Conservation (phyloP, 1,140 invertebrate species). For the Teleopsis dalmanni region DNA sequence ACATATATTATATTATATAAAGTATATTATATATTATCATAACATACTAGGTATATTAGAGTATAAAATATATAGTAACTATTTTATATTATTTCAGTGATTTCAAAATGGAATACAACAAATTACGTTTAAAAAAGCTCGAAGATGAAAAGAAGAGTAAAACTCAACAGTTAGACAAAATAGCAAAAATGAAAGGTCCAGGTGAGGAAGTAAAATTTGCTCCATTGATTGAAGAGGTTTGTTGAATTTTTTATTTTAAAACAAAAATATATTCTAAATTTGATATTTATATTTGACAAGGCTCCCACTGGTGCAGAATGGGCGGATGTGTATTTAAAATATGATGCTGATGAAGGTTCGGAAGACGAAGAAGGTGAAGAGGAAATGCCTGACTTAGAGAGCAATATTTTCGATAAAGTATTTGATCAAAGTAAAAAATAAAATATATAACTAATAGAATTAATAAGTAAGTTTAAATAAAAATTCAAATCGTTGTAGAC, state of each 20-base stretch:
- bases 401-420: constrained; percentile 18
- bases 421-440: too few species aligned
- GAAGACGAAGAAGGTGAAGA: constrained; percentile 64
- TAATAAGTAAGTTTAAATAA: too few species aligned
- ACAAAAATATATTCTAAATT: background rate
- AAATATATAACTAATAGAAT: too few species aligned
- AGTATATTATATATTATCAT: too few species aligned
- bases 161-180: constrained; percentile 30
- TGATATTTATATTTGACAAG: constrained; percentile 22
- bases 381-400: constrained; percentile 13
- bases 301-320: constrained; percentile 52
- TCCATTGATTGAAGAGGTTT: constrained; percentile 16
- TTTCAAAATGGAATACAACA: constrained; percentile 65
- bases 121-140: constrained; percentile 52
- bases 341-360: constrained; percentile 62
- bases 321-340: constrained; percentile 60
- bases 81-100: constrained; percentile 50
- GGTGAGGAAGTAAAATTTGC: constrained; percentile 14
- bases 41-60: too few species aligned
- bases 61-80: too few species aligned
- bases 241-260: constrained; percentile 41
- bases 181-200: constrained; percentile 23
- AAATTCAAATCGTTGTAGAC: too few species aligned
- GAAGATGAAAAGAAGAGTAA: constrained; percentile 46
- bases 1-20: too few species aligned